Evolutionary conservation across 2,797 vertebrate species (phyloP), one percentile per base, ranked within the genome.

Genomic region (Epinephelus coioides): DNA sequence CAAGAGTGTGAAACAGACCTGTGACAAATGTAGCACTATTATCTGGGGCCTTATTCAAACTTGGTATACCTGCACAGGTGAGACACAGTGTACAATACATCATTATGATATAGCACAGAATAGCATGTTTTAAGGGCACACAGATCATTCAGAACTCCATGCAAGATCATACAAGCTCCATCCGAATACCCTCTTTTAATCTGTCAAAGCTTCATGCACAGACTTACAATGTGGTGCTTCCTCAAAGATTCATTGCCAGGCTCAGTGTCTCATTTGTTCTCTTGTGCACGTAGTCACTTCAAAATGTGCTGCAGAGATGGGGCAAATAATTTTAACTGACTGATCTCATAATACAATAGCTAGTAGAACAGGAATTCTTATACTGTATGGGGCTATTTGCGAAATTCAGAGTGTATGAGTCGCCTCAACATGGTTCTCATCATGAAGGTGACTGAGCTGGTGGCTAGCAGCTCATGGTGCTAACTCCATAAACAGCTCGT

Each of bases 31-130:
- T 88, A 98, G 96, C 87, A 81, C 97, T 57, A 96, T 98, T 85
- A 99, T 99, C 88, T 99, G 98, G 98, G 98, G 98, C 23, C 97
- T 99, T 56, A 97, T 99, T 81, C 98, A 99, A 95, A 99, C 98
- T 56, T 99, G 98, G 98, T 99, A 99, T 79, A 99, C 97, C 49
- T 99, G 98, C 89, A 97, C 98, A 96, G 98, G 98, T 98, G 81
- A 92, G 94, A 66, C 40, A 50, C 30, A 49, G 9, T 13, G 13
- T 10, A 5, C 49, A 55, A 5, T 46, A 18, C 27, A 63, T 61
- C 34, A 17, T 10, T 66, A 44, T 5, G 13, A 38, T 53, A 25
- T 1, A 61, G 15, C 1, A 60, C 19, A 12, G 12, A 40, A 6
- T 18, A 21, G 17, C 19, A 60, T 12, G 8, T 34, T 40, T 63